Conservation (phyloP, 2,888 invertebrate species). For the Ligdia adustata region DNA sequence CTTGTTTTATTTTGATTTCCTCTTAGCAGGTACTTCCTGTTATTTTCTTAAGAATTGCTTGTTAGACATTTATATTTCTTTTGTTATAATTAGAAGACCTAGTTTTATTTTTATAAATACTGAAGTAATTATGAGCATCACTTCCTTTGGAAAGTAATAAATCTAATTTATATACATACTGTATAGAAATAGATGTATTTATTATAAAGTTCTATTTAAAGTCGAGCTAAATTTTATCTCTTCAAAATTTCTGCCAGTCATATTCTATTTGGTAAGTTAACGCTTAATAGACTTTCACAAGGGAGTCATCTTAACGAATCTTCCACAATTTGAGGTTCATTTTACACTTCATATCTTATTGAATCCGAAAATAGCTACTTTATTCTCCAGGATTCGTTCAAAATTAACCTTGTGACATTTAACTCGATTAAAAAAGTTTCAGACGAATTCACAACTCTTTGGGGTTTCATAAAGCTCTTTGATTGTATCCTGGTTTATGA, state of each 20-base stretch:
- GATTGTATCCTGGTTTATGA: slow-evolving; percentile 28
- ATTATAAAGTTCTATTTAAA: slow-evolving; percentile 17
- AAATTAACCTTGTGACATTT: slow-evolving; percentile 11
- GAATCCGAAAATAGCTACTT: slow-evolving; percentile 24
- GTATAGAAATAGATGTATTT: too few relatives aligned
- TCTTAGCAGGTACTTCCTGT: slow-evolving; percentile 1
- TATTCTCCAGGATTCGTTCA: slow-evolving; percentile 6
- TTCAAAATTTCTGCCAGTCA: slow-evolving; percentile 28
- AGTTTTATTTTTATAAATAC: too few relatives aligned
- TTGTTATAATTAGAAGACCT: too few relatives aligned
- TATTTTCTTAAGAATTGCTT: not conserved
- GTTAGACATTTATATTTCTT: not conserved
- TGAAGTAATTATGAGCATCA: not conserved
- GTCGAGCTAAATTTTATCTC: slow-evolving; percentile 28
- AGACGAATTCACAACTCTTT: slow-evolving; percentile 26
- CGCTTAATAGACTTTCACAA: slow-evolving; percentile 40
- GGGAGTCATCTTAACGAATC: slow-evolving; percentile 31
- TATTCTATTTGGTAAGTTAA: slow-evolving; percentile 52
- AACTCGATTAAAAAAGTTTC: slow-evolving; percentile 29
- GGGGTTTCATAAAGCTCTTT: slow-evolving; percentile 28
- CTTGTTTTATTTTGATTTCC: not conserved
- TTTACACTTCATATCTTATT: slow-evolving; percentile 38
- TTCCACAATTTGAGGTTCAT: slow-evolving; percentile 23
- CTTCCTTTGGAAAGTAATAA: slow-evolving; percentile 5
- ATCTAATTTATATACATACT: too few relatives aligned